phyloP scores from a whole-genome alignment of 2,888 invertebrate species.

The Tenthredo notha region DNA sequence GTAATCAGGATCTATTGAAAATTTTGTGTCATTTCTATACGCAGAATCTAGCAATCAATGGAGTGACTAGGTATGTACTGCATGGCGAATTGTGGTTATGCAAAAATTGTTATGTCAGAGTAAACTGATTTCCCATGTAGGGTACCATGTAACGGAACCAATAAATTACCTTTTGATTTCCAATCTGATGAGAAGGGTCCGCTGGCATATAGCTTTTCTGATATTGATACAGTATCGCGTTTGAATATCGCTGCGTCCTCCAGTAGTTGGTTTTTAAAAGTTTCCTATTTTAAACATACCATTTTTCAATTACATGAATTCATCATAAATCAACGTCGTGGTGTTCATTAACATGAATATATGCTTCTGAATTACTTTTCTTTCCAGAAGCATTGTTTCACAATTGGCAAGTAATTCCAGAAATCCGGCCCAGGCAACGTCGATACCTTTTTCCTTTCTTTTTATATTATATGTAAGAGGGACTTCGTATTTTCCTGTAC shows the following conservation, averaged over 20 bases:
- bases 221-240: slow-evolving; percentile 84
- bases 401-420: slow-evolving; percentile 85
- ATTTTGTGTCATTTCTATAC: background rate
- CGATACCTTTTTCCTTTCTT: slow-evolving; percentile 81
- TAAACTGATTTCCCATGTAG: background rate
- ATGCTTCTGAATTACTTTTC: slow-evolving; percentile 80
- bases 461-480: slow-evolving; percentile 83
- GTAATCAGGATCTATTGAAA: background rate
- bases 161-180: slow-evolving; percentile 65
- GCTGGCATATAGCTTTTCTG: slow-evolving; percentile 85
- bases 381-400: slow-evolving; percentile 86
- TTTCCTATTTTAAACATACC: slow-evolving; percentile 78
- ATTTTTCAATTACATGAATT: background rate
- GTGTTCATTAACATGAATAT: background rate
- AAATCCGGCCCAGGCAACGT: slow-evolving; percentile 86
- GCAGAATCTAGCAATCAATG: background rate
- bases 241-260: slow-evolving; percentile 87
- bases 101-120: slow-evolving; percentile 14
- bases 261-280: slow-evolving; percentile 86
- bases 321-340: background rate
- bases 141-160: background rate
- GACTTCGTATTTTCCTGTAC: slow-evolving; percentile 85
- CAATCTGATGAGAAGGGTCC: slow-evolving; percentile 85
- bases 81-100: background rate
- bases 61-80: background rate